Evolutionary conservation across 2,113 vertebrate genomes (phyloP).

Genomic region (Columba janthina): DNA sequence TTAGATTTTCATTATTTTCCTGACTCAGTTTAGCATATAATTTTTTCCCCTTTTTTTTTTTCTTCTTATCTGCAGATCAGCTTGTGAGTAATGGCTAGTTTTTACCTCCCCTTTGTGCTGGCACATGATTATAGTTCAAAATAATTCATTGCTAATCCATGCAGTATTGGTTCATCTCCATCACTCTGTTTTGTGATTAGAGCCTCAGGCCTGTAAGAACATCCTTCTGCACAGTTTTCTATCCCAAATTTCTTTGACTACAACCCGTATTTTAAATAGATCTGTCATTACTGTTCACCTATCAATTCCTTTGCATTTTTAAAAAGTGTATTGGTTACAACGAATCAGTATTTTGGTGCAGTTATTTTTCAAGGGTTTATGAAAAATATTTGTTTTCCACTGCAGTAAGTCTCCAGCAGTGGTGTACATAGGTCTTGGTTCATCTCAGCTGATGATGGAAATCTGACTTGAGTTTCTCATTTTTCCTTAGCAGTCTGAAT

Average conservation of each 20-base stretch:
- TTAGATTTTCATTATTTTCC: slow-evolving; percentile 73
- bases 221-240: slow-evolving; percentile 62
- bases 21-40: slow-evolving; percentile 67
- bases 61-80: slow-evolving; percentile 70
- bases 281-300: slow-evolving; percentile 38
- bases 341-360: slow-evolving; percentile 67
- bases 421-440: slow-evolving; percentile 12
- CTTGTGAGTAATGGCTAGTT: slow-evolving; percentile 77
- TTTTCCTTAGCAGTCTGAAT: slow-evolving; percentile 42
- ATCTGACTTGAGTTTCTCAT: slow-evolving; percentile 53
- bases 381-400: slow-evolving; percentile 66
- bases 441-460: slow-evolving; percentile 33
- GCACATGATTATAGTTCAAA: slow-evolving; percentile 75
- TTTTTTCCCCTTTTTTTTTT: slow-evolving; percentile 41
- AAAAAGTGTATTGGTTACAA: slow-evolving; percentile 55
- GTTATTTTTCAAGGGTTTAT: slow-evolving; percentile 64
- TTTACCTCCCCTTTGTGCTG: slow-evolving; percentile 73
- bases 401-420: slow-evolving; percentile 35
- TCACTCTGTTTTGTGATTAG: slow-evolving; percentile 77
- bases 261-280: slow-evolving; percentile 68
- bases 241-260: slow-evolving; percentile 67
- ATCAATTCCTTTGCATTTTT: slow-evolving; percentile 28
- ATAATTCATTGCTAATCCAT: slow-evolving; percentile 83
- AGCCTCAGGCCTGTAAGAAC: slow-evolving; percentile 70
- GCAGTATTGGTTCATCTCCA: slow-evolving; percentile 79